Evolutionary conservation across 2,797 vertebrate species (phyloP), one percentile per base, ranked within the genome.

Genomic region (Iguana delicatissima): DNA sequence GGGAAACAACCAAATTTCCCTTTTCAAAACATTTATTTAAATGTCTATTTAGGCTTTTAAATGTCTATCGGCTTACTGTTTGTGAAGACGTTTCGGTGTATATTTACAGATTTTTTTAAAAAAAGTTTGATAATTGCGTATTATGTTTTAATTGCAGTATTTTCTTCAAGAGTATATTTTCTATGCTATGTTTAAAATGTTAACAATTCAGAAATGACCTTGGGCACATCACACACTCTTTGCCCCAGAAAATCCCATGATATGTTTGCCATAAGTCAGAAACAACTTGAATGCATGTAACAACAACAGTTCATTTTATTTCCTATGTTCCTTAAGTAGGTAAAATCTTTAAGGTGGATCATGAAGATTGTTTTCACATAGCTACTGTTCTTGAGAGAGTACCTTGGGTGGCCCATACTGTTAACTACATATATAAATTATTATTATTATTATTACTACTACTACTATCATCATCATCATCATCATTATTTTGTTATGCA

Each of bases 351-450:
- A 18, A 55, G 16, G 22, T 0, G 22, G 77, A 32, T 84, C 46
- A 72, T 16, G 59, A 38, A 5, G 26, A 46, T 80, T 1, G 0
- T 0, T 0, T 12, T 1, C 0, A 0, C 69, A 26, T 26, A 32
- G 26, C 32, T 72, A 32, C 67, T 72, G 67, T 26, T 6, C 67
- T 29, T 26, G 26, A 72, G 26, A 32, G 26, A 12, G 12, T 29
- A 32, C 67, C 26, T 26, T 72, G 7, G 67, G 67, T 72, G 67
- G 32, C 10, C 67, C 26, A 26, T 74, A 59, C 57, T 59, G 57
- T 57, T 52, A 52, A 52, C 50, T 52, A 52, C 50, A n/a, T n/a
- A n/a, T n/a, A n/a, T n/a, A n/a, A n/a, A n/a, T n/a, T 52, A 52
- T 3, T 42, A 42, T 3, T 42, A 42, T 3, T 42, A 42, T 3